Percentiles rank a stretch among this genome's conserved stretches.
These are phyloP conservation scores for Mycalesis mineus DNA, from an alignment of 2,888 invertebrate genomes.

Conservation along the genomic window DNA sequence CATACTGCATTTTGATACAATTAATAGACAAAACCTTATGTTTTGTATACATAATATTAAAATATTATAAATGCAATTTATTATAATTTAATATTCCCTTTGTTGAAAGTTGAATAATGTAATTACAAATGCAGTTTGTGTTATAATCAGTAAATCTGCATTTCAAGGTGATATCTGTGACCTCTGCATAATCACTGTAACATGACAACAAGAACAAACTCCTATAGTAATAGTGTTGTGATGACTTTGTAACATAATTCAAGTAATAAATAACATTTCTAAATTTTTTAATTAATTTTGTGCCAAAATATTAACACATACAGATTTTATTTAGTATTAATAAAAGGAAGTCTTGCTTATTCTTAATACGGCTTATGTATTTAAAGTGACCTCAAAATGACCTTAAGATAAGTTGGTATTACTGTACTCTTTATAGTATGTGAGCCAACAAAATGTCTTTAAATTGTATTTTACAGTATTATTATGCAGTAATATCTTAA, in stretches of 20 bases:
- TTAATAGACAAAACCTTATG: too few species aligned
- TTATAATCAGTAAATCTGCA: constrained; percentile 27
- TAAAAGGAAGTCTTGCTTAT: neutral
- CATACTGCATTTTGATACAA: too few species aligned
- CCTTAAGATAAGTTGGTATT: constrained; percentile 34
- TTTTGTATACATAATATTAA: too few species aligned
- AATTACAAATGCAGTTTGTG: neutral
- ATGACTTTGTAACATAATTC: constrained; percentile 18
- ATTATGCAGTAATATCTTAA: constrained; percentile 28
- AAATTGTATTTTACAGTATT: constrained; percentile 24
- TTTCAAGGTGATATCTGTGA: constrained; percentile 46
- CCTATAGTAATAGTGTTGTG: constrained; percentile 22
- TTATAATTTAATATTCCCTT: neutral
- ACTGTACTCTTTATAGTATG: constrained; percentile 36
- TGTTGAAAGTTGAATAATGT: neutral
- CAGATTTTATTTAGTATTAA: neutral
- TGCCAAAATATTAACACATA: neutral
- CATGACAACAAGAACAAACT: constrained; percentile 28
- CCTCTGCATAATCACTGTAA: constrained; percentile 45
- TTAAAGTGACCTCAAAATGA: constrained; percentile 48
- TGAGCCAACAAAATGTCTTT: constrained; percentile 20
- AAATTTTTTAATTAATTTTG: constrained; percentile 8
- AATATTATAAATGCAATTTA: neutral
- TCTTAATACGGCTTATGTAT: neutral
- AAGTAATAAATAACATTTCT: neutral